A percentile compares a stretch with the other conserved stretches of the same genome.
Conservation (phyloP, 2,113 vertebrate species). For the Rhombomys opimus region DNA sequence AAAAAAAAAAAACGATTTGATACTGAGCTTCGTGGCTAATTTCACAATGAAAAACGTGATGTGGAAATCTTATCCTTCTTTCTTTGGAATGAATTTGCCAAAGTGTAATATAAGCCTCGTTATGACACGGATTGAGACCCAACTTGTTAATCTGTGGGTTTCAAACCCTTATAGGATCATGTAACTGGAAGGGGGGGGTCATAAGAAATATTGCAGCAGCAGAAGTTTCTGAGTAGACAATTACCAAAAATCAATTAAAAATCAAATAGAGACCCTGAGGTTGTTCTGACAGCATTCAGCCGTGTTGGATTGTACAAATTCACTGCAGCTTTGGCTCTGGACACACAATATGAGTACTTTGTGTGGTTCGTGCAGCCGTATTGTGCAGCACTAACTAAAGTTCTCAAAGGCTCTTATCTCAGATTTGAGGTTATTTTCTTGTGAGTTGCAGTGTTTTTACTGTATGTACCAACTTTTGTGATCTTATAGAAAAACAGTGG, state of each 20-base stretch:
- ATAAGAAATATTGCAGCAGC: not conserved
- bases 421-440: not conserved
- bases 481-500: not conserved
- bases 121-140: not conserved
- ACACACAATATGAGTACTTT: not conserved
- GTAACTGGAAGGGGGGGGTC: not conserved
- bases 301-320: not conserved
- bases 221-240: too few species aligned
- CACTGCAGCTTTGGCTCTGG: not conserved
- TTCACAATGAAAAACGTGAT: not conserved
- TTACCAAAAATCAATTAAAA: not conserved
- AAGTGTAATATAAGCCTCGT: not conserved
- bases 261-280: not conserved
- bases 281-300: too few species aligned
- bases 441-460: not conserved
- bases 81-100: not conserved
- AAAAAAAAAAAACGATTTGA: not conserved
- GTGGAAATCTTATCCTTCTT: not conserved
- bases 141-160: not conserved
- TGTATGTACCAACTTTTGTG: not conserved
- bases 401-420: not conserved
- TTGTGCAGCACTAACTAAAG: too few species aligned
- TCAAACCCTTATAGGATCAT: not conserved
- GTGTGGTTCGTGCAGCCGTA: too few species aligned
- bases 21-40: not conserved